phyloP scores from a whole-genome alignment of 2,113 vertebrate genomes.

The Equus quagga region DNA sequence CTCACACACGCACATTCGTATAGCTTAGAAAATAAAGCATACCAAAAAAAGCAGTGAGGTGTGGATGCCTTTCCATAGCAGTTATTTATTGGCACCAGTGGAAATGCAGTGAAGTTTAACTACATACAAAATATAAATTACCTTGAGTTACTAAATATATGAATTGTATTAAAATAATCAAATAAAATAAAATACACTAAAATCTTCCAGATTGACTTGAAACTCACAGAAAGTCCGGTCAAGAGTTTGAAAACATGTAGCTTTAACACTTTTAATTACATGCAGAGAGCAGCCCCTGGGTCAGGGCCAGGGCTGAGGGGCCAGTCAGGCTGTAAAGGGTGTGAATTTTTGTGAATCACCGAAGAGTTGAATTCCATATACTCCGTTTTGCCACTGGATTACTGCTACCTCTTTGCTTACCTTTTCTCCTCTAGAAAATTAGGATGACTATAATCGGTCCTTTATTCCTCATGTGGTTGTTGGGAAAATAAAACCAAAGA shows the following conservation, averaged over 20 bases:
- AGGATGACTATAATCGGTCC: not conserved
- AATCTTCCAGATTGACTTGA: not conserved
- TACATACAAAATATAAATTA: not conserved
- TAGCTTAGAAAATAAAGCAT: slow-evolving; percentile 23
- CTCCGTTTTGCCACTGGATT: not conserved
- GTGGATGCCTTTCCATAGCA: not conserved
- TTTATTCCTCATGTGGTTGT: not conserved
- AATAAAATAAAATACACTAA: slow-evolving; percentile 23
- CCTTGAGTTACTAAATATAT: slow-evolving; percentile 21
- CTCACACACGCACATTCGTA: not conserved
- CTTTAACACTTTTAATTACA: not conserved
- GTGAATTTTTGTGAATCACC: not conserved
- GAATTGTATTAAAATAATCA: slow-evolving; percentile 22
- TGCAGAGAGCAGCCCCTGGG: not conserved
- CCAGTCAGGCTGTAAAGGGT: not conserved
- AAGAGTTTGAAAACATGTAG: not conserved
- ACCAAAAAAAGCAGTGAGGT: not conserved
- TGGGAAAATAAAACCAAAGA: not conserved
- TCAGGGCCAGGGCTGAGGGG: not conserved
- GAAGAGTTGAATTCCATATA: not conserved
- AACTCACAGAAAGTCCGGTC: slow-evolving; percentile 19
- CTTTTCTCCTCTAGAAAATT: slow-evolving; percentile 21
- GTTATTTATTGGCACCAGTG: not conserved
- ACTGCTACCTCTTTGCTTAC: not conserved
- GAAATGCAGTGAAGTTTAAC: slow-evolving; percentile 11